Evolutionary conservation across 2,888 invertebrate species (phyloP), one percentile per base, ranked within the genome.

Genomic region (Lasiommata megera): DNA sequence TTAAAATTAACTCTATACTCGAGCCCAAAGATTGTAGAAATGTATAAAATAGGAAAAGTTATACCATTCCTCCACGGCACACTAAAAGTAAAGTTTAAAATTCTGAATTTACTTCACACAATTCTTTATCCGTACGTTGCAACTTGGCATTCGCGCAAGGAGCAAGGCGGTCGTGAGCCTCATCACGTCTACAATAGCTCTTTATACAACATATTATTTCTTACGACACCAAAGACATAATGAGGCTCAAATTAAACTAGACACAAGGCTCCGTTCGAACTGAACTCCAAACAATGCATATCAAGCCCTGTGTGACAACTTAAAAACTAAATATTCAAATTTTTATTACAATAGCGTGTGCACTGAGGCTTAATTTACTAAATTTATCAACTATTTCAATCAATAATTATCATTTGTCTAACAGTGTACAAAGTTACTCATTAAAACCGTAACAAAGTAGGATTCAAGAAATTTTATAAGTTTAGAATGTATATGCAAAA

Each of bases 81-180:
- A n/a, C n/a, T n/a, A n/a, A n/a, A n/a, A n/a, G n/a, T n/a, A n/a
- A n/a, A n/a, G n/a, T n/a, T n/a, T n/a, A n/a, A n/a, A n/a, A n/a
- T n/a, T n/a, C 5, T 3, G 3, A 28, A 28, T 3, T 12, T 7
- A 28, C 43, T 43, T 44, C 11, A 5, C 9, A 28, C 36, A 18
- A 36, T 48, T 48, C 48, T 37, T 8, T 23, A 37, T 37, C 6
- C 48, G 12, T 11, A 36, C 34, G 37, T n/a, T 23, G 16, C 11
- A 36, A 9, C 3, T 16, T 1, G n/a, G 12, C 23, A 3, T 6
- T 8, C 59, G 59, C 59, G 46, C 59, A 52, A 46, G 18, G 56
- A 56, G 56, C 59, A 59, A 59, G 59, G 56, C 56, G 52, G 11
- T n/a, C 7, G 9, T n/a, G 58, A 58, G 58, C 58, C 58, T 54